These are phyloP conservation scores for Micronycteris hirsuta DNA, from an alignment of 2,113 vertebrate species.

Conservation along the genomic window DNA sequence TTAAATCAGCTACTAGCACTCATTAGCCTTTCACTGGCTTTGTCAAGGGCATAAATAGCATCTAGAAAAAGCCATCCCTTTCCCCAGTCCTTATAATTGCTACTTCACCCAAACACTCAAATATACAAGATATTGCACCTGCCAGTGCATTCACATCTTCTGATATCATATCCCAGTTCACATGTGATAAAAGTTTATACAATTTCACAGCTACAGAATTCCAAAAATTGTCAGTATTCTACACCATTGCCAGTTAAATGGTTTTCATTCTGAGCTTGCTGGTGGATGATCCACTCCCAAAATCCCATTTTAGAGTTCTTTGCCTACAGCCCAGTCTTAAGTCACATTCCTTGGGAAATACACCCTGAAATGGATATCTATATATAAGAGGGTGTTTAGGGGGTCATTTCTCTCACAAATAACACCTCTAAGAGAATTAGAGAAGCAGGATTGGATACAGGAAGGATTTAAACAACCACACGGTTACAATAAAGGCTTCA, in stretches of 20 bases:
- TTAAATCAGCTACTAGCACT: background rate
- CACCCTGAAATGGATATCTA: background rate
- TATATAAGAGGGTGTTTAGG: background rate
- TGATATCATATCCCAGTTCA: background rate
- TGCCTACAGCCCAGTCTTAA: background rate
- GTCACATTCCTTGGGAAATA: background rate
- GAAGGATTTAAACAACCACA: background rate
- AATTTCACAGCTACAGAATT: background rate
- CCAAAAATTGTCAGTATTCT: background rate
- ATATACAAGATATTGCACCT: background rate
- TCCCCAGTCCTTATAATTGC: background rate
- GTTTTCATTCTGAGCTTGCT: background rate
- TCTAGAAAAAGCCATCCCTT: background rate
- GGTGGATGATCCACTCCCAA: background rate
- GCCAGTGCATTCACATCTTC: background rate
- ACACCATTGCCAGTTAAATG: background rate
- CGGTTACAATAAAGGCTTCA: background rate
- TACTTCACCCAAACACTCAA: constrained; percentile 26
- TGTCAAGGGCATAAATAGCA: background rate
- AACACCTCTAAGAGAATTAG: background rate
- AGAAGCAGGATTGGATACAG: background rate
- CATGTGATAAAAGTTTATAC: background rate
- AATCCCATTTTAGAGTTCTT: background rate
- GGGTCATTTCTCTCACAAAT: background rate
- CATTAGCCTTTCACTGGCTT: background rate